These are phyloP conservation scores for Agrotis exclamationis DNA, from an alignment of 2,888 invertebrate species.

Conservation along the genomic window DNA sequence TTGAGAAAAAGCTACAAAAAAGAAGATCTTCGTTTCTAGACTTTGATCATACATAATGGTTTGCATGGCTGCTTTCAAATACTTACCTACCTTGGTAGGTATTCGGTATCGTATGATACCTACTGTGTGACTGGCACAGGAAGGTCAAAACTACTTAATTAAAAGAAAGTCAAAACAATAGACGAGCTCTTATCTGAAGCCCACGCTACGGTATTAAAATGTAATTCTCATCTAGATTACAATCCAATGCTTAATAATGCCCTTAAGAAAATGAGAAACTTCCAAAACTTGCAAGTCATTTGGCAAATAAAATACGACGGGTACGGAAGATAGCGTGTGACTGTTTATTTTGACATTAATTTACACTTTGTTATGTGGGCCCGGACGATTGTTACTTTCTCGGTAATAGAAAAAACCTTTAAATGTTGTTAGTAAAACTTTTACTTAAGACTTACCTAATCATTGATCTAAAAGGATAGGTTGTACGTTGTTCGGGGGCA, in stretches of 20 bases:
- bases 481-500: background rate
- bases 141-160: constrained; percentile 15
- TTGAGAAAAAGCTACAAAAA: background rate
- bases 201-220: constrained; percentile 1
- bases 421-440: background rate
- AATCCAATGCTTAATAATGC: constrained; percentile 4
- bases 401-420: constrained; percentile 22
- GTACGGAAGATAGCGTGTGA: constrained; percentile 15
- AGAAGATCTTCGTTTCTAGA: background rate
- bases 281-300: constrained; percentile 11
- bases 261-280: constrained; percentile 13
- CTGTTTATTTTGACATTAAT: constrained; percentile 44
- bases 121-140: no score
- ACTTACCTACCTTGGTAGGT: background rate
- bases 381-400: constrained; percentile 39
- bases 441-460: constrained; percentile 3
- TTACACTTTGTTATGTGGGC: constrained; percentile 31
- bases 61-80: background rate
- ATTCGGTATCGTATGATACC: background rate
- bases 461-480: background rate
- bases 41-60: background rate
- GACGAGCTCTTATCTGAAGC: constrained; percentile 3
- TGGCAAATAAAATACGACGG: constrained; percentile 5
- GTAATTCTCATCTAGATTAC: constrained; percentile 14
- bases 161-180: constrained; percentile 28